Evolutionary conservation across 2,888 invertebrate species (phyloP), one percentile per base, ranked within the genome.

Genomic region (Seira sanloemensis): DNA sequence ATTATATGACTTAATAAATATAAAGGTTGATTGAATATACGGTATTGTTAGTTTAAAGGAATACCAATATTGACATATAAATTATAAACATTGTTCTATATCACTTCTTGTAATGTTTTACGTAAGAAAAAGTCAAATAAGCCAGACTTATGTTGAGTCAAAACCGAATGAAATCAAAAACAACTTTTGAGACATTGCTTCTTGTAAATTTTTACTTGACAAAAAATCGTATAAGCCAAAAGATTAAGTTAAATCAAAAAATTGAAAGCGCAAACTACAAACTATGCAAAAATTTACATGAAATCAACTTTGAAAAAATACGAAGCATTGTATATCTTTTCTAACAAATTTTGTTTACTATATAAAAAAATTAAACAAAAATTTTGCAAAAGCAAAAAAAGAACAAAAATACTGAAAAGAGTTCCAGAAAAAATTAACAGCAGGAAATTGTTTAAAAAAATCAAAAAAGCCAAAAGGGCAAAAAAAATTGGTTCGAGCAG

Each of bases 331-430:
- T 37, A 37, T 7, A 4, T 12, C 5, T 7, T 37, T 37, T 4
- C 4, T 4, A 37, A 37, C 5, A 4, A 37, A 12, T 37, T 12
- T 37, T 12, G 12, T 37, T 37, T 37, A 37, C 4, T 7, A 37
- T 4, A 37, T 7, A 37, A 37, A 37, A 37, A 37, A 37, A 37
- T 12, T 7, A 7, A 27, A 68, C n/a, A 21, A 54, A 58, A 77
- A 27, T 18, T 9, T 2, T 46, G 46, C 18, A 67, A 72, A 26
- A 72, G 23, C 27, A 78, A 78, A 78, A 78, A 69, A 77, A 46
- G 50, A 68, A 68, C 27, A 66, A 73, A 37, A 19, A 73, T 24
- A 67, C 50, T 19, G 68, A 78, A 71, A 78, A 78, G 78, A 78
- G 73, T 79, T 73, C 73, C 66, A 50, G 73, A 79, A 66, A 54